Base-by-base conservation (phyloP, 1,140 invertebrate species). In the Bicyclus anynana region DNA sequence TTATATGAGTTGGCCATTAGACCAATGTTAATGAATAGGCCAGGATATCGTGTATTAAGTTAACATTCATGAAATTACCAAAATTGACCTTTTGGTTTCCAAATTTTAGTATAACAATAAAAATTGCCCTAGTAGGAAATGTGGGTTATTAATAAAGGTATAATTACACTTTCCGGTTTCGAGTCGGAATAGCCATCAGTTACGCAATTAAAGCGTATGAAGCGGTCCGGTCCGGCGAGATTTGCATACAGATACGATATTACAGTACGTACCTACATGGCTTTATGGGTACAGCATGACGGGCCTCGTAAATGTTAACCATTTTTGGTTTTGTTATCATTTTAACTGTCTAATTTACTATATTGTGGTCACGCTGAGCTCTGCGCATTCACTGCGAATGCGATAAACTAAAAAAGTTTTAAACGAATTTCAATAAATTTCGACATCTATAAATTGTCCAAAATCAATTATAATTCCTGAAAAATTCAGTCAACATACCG, bases 221-320 rank as follows among this genome's bases (percentile, higher is more conserved):
- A 59, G 53, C 50, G 55, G 51, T 67, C 60, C 59, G 62, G 70
- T 72, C 72, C 74, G 70, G 67, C 65, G 72, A 81, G 76, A 81
- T 81, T 81, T 79, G 78, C 78, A 81, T 81, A 75, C 72, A 75
- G 69, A 81, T 74, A 69, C 69, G 68, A 67, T 67, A 81, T 81
- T 78, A 76, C 76, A 69, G 65, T 59, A 46, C n/a, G n/a, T n/a
- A n/a, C n/a, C n/a, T n/a, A n/a, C 72, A 74, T 52, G 67, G 67
- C 61, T 72, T 74, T 70, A 66, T 59, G 51, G 58, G 13, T 33
- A 16, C 35, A 48, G 35, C 51, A 49, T 40, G 58, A 59, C 51
- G 53, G 51, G 55, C 33, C 26, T 40, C 27, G 50, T 58, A 46
- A 58, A 58, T 58, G 49, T 58, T 50, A 42, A 57, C 54, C 33